Evolutionary conservation across 2,888 invertebrate species (phyloP).

Genomic region (Cyrtodaria siliqua): DNA sequence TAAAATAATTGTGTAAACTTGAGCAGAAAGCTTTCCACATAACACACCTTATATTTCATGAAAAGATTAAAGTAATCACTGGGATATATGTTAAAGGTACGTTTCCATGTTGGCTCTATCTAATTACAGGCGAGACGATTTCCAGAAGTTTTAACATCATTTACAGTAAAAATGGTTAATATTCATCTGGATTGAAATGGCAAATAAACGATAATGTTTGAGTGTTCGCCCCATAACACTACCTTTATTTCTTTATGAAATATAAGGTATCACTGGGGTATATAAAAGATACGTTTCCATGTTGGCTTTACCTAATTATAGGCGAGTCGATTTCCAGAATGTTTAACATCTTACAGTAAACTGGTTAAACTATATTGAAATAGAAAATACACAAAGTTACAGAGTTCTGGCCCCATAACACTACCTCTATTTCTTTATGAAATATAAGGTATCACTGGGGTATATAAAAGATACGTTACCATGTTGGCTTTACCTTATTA

Average conservation of each 20-base stretch:
- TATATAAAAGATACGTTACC: constrained; percentile 27
- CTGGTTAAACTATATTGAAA: no score
- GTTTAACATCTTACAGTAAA: constrained; percentile 20
- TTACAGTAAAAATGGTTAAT: no score
- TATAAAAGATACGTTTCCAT: constrained; percentile 36
- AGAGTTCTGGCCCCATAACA: no score
- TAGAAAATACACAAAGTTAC: no score
- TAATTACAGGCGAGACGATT: constrained; percentile 19
- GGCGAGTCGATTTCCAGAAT: constrained; percentile 37
- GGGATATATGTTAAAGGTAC: no score
- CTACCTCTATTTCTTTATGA: neutral
- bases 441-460: neutral
- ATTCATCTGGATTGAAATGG: no score
- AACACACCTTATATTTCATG: no score
- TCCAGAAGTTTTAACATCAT: constrained; percentile 37
- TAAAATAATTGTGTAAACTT: no score
- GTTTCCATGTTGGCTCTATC: constrained; percentile 36
- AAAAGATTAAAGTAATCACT: no score
- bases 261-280: neutral
- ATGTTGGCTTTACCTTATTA: constrained; percentile 21
- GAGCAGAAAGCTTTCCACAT: no score
- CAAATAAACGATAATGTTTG: no score
- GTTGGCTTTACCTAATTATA: constrained; percentile 14
- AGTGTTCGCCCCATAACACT: neutral
- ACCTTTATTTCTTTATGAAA: neutral